Evolutionary conservation across 2,113 vertebrate species (phyloP), one percentile per base, ranked within the genome.

Genomic region (Patagioenas fasciata): DNA sequence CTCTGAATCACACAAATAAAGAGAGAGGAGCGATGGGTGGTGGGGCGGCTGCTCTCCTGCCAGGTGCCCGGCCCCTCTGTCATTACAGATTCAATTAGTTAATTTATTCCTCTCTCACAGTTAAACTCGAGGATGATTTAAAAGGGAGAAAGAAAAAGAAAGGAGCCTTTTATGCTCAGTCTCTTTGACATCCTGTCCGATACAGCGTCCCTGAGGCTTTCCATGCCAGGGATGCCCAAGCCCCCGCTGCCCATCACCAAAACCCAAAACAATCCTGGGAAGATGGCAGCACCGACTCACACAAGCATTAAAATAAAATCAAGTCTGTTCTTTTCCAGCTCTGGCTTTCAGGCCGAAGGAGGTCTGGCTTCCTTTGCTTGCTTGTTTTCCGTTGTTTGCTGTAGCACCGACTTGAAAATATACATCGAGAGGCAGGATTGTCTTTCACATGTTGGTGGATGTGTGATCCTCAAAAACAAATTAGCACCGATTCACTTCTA

Each of bases 381-480:
- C 91, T 89, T 91, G 81, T 96, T 95, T 93, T 78, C 50, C 1
- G 9, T 92, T 94, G 91, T 94, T 96, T 94, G 93, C 93, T 85
- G 67, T 95, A 85, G 72, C 92, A 80, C 91, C 75, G 73, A 58
- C 95, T 95, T 12, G 19, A 95, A 96, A 96, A 95, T 88, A 93
- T 69, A 94, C 94, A 92, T 95, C 13, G 73, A 94, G 91, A 97
- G 80, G 93, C 95, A 93, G 92, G 95, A 88, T 95, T 96, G 96
- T 94, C 97, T 97, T 95, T 94, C 96, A 94, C 92, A 67, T 96
- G 90, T 96, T 96, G 86, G 95, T 93, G 94, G 96, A 95, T 94
- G 97, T 96, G 95, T 95, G 97, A 96, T 96, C 95, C 96, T 97
- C 97, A 94, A 94, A 97, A 97, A 95, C 97, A 96, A 96, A 96